Evolutionary conservation across 2,113 vertebrate species (phyloP).

Genomic region (Podarcis raffonei): DNA sequence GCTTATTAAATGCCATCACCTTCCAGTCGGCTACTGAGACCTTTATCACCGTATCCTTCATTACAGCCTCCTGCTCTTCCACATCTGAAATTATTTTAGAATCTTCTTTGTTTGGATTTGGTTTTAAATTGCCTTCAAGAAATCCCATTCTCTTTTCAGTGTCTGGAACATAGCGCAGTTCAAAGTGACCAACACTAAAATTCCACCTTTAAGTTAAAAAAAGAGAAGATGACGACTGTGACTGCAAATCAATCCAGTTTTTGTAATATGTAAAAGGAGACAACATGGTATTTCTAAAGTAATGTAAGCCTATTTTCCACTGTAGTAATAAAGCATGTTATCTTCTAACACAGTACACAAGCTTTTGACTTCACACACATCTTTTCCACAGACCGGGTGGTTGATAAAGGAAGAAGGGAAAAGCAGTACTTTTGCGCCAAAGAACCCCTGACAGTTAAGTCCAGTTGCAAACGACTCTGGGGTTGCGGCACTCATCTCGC

Average conservation of each 20-base stretch:
- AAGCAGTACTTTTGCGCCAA: not conserved
- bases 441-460: not conserved
- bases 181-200: constrained; percentile 98
- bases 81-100: constrained; percentile 88
- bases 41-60: constrained; percentile 91
- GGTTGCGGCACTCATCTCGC: too few species aligned
- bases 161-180: constrained; percentile 90
- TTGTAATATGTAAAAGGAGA: constrained; percentile 3
- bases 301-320: not conserved
- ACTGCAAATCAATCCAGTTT: not conserved
- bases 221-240: constrained; percentile 45
- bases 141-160: constrained; percentile 83
- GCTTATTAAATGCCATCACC: constrained; percentile 92
- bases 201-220: constrained; percentile 90
- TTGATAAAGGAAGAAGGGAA: not conserved
- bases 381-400: not conserved
- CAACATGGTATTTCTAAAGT: not conserved
- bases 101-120: constrained; percentile 78
- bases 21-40: constrained; percentile 97
- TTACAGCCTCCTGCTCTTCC: constrained; percentile 80
- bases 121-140: constrained; percentile 85
- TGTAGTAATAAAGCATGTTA: not conserved
- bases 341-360: too few species aligned
- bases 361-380: not conserved
- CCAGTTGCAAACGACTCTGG: too few species aligned